A percentile compares a stretch with the other conserved stretches of the same genome.
Conservation (phyloP, 2,797 vertebrate genomes). For the Eurystomus glaucurus region DNA sequence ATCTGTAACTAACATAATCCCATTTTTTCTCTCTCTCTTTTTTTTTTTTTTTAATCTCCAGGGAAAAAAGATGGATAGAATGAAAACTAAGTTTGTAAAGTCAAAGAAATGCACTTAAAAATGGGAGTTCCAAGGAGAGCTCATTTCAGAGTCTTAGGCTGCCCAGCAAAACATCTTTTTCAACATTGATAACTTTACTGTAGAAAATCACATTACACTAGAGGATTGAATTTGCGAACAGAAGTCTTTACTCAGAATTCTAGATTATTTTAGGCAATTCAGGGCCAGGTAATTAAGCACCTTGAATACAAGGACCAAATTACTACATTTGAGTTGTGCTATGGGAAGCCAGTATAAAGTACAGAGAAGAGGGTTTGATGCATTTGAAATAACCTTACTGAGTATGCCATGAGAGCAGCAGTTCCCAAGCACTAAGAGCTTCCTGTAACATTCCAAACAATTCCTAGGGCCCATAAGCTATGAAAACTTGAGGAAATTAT, state of each 20-base stretch:
- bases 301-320: not conserved
- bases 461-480: not conserved
- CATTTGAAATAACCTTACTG: not conserved
- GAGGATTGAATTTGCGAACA: not conserved
- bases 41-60: not conserved
- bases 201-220: not conserved
- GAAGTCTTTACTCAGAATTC: not conserved
- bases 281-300: not conserved
- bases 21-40: not conserved
- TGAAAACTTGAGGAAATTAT: not conserved
- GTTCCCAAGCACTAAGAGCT: not conserved
- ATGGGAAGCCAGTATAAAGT: not conserved
- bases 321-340: not conserved
- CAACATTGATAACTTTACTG: not conserved
- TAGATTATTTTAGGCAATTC: not conserved
- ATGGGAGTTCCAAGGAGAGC: not conserved
- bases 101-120: not conserved
- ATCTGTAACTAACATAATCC: not conserved
- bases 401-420: not conserved
- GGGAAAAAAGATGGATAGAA: not conserved
- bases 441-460: not conserved
- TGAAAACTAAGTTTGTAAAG: not conserved
- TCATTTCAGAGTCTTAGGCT: not conserved
- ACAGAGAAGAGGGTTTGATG: not conserved
- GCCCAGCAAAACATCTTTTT: not conserved